These are phyloP conservation scores for Glyptemys insculpta DNA, from an alignment of 2,797 vertebrate species.

Conservation along the genomic window DNA sequence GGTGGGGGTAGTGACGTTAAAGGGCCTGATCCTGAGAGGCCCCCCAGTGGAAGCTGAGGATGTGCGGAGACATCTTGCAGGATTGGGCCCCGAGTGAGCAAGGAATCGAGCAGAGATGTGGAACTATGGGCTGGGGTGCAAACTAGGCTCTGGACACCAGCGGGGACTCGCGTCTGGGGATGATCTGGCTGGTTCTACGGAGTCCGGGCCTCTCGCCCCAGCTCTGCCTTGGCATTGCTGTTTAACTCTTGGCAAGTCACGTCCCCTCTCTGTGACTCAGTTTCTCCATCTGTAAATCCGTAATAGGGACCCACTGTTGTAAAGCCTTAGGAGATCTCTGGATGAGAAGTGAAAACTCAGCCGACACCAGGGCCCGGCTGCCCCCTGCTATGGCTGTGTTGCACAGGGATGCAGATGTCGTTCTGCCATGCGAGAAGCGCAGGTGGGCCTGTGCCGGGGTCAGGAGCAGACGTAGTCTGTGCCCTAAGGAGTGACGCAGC, in stretches of 20 bases:
- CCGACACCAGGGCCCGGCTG: no score
- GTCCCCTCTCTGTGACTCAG: background rate
- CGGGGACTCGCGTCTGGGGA: background rate
- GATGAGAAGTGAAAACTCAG: no score
- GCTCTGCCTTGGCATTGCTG: background rate
- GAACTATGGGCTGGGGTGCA: no score
- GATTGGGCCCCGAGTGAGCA: no score
- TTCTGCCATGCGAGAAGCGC: background rate
- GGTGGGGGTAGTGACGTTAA: background rate
- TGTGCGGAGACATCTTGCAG: background rate
- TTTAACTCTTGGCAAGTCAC: background rate
- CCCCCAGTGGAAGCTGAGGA: background rate
- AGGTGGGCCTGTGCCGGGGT: no score
- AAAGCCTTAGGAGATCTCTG: background rate
- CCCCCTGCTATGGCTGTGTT: no score
- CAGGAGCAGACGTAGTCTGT: no score
- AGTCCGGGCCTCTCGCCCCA: no score
- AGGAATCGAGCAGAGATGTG: background rate
- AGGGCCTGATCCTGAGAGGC: background rate
- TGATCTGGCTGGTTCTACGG: no score
- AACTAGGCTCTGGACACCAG: background rate
- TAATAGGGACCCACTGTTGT: no score
- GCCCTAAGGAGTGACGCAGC: background rate
- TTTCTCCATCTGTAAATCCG: background rate
- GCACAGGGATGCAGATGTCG: background rate